These are phyloP conservation scores for Dreissena rostriformis DNA, from an alignment of 1,140 invertebrate genomes.

Conservation along the genomic window DNA sequence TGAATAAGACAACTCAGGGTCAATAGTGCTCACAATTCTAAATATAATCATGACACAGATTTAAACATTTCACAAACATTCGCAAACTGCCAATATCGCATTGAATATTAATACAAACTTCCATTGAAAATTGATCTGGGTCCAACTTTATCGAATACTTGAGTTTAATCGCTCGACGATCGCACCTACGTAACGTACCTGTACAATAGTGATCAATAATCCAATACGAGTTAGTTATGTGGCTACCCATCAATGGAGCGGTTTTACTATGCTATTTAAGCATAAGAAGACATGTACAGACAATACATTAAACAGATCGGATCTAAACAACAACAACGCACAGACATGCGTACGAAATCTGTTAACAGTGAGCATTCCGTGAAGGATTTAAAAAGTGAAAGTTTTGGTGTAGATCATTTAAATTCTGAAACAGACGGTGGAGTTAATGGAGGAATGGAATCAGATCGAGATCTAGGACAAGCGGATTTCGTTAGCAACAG, in stretches of 20 bases:
- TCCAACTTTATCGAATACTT: too few relatives aligned
- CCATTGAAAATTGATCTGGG: too few relatives aligned
- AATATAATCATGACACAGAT: too few relatives aligned
- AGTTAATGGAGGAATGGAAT: not conserved
- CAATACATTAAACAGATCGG: conserved; percentile 32
- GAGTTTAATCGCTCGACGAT: too few relatives aligned
- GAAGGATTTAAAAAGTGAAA: not conserved
- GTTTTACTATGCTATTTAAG: not conserved
- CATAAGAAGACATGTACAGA: conserved; percentile 21
- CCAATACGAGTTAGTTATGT: conserved; percentile 6
- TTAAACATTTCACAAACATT: too few relatives aligned
- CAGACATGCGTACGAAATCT: not conserved
- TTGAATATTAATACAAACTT: too few relatives aligned
- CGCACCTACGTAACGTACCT: too few relatives aligned
- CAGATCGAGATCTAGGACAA: not conserved
- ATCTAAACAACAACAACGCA: not conserved
- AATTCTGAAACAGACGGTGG: not conserved
- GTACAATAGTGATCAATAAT: conserved; percentile 2
- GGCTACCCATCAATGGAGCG: conserved; percentile 1
- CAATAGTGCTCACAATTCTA: too few relatives aligned
- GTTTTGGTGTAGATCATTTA: not conserved
- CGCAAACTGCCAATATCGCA: too few relatives aligned
- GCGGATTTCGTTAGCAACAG: conserved; percentile 35
- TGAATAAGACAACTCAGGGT: too few relatives aligned
- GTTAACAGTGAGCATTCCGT: not conserved